phyloP scores from a whole-genome alignment of 2,888 invertebrate species.

The Perithous albicinctus region DNA sequence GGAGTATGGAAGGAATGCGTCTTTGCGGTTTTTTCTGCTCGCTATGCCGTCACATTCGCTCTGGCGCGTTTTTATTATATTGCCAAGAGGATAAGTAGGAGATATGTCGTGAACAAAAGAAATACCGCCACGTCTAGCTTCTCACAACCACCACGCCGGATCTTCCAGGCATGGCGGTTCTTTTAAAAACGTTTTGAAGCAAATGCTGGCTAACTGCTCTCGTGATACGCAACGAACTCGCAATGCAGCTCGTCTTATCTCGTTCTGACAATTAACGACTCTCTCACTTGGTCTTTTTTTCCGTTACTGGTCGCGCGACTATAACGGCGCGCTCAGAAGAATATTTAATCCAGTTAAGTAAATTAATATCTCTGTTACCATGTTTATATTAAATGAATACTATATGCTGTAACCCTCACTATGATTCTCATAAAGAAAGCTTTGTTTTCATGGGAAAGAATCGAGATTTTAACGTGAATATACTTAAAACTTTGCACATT shows the following conservation, averaged over 20 bases:
- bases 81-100: conserved; percentile 45
- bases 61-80: conserved; percentile 46
- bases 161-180: not conserved
- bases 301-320: no score
- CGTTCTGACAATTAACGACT: conserved; percentile 59
- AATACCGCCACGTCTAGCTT: conserved; percentile 40
- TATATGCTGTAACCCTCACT: no score
- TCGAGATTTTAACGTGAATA: no score
- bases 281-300: no score
- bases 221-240: no score
- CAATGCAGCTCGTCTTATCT: conserved; percentile 58
- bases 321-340: no score
- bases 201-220: not conserved
- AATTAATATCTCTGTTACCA: no score
- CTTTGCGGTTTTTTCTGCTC: conserved; percentile 38
- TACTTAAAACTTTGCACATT: no score
- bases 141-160: not conserved
- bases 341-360: no score
- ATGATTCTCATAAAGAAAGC: no score
- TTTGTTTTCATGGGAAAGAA: no score
- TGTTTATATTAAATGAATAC: no score
- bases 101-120: conserved; percentile 60
- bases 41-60: conserved; percentile 37
- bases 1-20: conserved; percentile 40
- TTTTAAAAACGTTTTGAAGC: conserved; percentile 26